Evolutionary conservation across 2,113 vertebrate genomes (phyloP).

Genomic region (Dendrocopos noguchii): DNA sequence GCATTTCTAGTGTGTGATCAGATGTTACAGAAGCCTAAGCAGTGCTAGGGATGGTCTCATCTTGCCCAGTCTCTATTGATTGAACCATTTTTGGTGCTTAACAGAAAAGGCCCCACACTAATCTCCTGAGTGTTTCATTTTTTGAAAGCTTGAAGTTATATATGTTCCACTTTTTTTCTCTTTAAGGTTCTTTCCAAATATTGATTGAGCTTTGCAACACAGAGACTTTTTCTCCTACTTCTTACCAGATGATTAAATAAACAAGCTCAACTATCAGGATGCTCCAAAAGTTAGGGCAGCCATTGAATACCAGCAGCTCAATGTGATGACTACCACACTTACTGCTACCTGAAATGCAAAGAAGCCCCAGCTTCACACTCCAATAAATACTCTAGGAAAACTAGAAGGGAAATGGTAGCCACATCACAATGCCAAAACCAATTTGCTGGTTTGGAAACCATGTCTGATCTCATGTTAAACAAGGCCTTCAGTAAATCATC

Average conservation of each 20-base stretch:
- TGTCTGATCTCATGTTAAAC: neutral
- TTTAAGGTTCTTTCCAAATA: neutral
- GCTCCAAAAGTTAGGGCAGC: neutral
- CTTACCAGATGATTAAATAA: neutral
- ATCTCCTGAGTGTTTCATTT: neutral
- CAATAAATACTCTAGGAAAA: slow-evolving; percentile 13
- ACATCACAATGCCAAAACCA: neutral
- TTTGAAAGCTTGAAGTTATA: neutral
- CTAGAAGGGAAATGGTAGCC: neutral
- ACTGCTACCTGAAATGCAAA: neutral
- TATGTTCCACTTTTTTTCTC: neutral
- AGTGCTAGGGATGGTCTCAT: neutral
- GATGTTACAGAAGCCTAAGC: neutral
- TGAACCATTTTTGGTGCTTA: neutral
- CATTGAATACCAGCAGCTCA: neutral
- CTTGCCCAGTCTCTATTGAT: neutral
- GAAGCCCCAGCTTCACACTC: neutral
- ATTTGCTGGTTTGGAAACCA: neutral
- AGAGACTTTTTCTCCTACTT: neutral
- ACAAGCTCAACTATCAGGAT: neutral
- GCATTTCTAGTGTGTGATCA: neutral
- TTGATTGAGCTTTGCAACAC: neutral
- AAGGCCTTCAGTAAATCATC: neutral
- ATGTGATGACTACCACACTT: neutral
- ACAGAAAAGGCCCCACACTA: neutral